Evolutionary conservation across 2,113 vertebrate species (phyloP).

Genomic region (Scomber japonicus): DNA sequence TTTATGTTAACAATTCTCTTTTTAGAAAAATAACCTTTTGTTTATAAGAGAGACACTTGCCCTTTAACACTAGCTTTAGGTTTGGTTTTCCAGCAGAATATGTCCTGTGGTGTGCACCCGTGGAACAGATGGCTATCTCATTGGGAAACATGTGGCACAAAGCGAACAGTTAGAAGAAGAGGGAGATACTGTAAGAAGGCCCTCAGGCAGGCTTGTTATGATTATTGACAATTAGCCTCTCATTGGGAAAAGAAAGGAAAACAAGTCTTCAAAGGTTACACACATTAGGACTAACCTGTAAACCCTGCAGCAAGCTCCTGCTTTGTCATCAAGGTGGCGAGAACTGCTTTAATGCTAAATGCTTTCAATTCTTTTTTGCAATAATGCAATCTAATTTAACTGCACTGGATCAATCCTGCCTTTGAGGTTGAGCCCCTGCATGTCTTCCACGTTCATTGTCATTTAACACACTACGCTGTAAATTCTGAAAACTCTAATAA

Average conservation of each 20-base stretch:
- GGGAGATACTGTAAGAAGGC: conserved; percentile 4
- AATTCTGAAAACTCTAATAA: background rate
- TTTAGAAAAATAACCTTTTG: conserved; percentile 11
- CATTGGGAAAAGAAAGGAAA: conserved; percentile 51
- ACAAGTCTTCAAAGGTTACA: conserved; percentile 43
- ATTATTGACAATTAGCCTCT: conserved; percentile 73
- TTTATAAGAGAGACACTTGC: background rate
- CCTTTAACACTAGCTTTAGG: background rate
- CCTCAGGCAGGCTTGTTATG: conserved; percentile 49
- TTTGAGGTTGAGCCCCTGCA: background rate
- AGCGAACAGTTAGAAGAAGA: conserved; percentile 26
- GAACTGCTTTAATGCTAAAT: conserved; percentile 33
- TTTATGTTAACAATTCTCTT: background rate
- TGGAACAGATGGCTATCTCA: conserved; percentile 66
- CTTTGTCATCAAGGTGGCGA: conserved; percentile 59
- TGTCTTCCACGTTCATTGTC: background rate
- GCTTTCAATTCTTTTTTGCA: conserved; percentile 30
- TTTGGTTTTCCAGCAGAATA: conserved; percentile 13
- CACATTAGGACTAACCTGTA: conserved; percentile 29
- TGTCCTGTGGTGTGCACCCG: background rate
- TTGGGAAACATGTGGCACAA: conserved; percentile 34
- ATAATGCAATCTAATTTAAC: conserved; percentile 11
- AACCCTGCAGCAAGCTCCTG: conserved; percentile 52
- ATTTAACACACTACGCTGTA: background rate
- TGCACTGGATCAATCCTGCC: background rate